Evolutionary conservation across 2,113 vertebrate genomes (phyloP).

Genomic region (Bufo gargarizans): DNA sequence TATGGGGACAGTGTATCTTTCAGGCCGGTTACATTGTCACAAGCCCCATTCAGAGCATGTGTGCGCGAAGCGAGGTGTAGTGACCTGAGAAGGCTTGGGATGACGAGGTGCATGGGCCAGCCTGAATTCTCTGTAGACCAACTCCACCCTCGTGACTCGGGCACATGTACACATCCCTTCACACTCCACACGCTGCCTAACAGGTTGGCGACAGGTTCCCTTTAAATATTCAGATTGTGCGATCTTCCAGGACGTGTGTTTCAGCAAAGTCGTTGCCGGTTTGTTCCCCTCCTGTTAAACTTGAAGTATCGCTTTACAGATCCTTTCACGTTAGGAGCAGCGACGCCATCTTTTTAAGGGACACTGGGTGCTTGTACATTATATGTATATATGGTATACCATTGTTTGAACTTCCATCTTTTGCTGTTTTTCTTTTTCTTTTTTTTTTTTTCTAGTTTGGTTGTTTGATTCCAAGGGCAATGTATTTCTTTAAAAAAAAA

Average conservation of each 20-base stretch:
- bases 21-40: no score
- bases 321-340: constrained; percentile 63
- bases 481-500: constrained; percentile 64
- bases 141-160: no score
- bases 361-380: constrained; percentile 78
- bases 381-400: constrained; percentile 79
- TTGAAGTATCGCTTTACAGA: constrained; percentile 80
- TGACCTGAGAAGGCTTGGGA: no score
- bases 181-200: no score
- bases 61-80: no score
- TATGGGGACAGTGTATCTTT: no score
- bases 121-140: no score
- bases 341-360: constrained; percentile 68
- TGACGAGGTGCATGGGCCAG: no score
- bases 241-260: not conserved
- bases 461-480: constrained; percentile 67
- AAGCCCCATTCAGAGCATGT: no score
- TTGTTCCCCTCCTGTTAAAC: constrained; percentile 80
- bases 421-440: constrained; percentile 76
- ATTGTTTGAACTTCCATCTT: constrained; percentile 91
- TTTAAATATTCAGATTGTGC: not conserved
- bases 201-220: no score
- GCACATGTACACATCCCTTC: no score
- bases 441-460: constrained; percentile 57
- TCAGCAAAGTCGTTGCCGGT: constrained; percentile 6